Evolutionary conservation across 2,113 vertebrate genomes (phyloP).

Genomic region (Syngnathoides biaculeatus): DNA sequence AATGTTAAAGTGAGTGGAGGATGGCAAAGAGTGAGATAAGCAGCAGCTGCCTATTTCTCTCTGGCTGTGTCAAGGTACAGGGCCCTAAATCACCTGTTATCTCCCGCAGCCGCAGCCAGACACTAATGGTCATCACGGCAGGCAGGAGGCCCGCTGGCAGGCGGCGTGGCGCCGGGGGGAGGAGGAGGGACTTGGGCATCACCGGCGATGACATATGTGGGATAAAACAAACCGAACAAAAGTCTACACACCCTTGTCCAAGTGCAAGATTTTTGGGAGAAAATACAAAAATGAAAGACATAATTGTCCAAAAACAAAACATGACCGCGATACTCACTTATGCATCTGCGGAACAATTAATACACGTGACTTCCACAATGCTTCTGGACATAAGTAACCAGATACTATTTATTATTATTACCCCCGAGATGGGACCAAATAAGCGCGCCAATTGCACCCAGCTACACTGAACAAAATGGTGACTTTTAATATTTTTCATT

Average conservation of each 20-base stretch:
- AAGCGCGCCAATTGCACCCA: too few relatives aligned
- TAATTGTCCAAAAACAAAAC: too few relatives aligned
- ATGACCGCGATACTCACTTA: too few relatives aligned
- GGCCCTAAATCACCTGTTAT: constrained; percentile 78
- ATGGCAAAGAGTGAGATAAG: constrained; percentile 70
- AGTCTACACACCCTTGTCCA: background rate
- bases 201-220: background rate
- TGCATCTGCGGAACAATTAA: too few relatives aligned
- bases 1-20: constrained; percentile 76
- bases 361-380: too few relatives aligned
- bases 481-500: too few relatives aligned
- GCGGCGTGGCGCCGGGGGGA: too few relatives aligned
- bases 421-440: too few relatives aligned
- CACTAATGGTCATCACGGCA: constrained; percentile 75
- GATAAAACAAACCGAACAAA: background rate
- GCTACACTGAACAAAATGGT: too few relatives aligned
- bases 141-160: constrained; percentile 42
- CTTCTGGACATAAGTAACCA: too few relatives aligned
- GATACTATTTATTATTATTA: too few relatives aligned
- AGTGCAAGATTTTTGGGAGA: background rate
- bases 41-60: constrained; percentile 62
- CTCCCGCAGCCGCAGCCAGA: constrained; percentile 71
- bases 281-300: background rate
- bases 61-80: constrained; percentile 55
- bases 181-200: too few relatives aligned